A percentile compares a stretch with the other conserved stretches of the same genome.
phyloP scores from a whole-genome alignment of 2,797 vertebrate species.

The Paramormyrops hopkinsi region DNA sequence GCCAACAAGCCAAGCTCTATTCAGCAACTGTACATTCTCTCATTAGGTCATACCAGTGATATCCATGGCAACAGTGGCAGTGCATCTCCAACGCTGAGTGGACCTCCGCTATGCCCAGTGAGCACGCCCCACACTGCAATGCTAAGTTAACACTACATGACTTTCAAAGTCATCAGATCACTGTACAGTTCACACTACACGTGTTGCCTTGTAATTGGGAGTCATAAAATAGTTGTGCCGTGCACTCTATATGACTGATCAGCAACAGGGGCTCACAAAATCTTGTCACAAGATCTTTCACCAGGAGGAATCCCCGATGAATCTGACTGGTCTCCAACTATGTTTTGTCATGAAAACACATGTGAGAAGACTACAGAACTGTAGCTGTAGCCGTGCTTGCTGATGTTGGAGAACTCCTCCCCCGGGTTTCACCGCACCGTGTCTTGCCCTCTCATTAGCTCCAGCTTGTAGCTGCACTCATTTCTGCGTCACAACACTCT shows the following conservation, averaged over 20 bases:
- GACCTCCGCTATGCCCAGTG: not conserved
- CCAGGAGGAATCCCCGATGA: not conserved
- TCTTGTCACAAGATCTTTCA: not conserved
- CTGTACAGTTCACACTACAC: not conserved
- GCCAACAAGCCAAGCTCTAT: not conserved
- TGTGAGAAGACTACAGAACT: not conserved
- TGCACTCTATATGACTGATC: not conserved
- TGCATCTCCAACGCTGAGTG: not conserved
- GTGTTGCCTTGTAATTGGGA: not conserved
- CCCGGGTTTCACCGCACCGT: not conserved
- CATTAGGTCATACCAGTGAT: not conserved
- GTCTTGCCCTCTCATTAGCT: not conserved
- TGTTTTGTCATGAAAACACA: not conserved
- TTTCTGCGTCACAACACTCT: not conserved
- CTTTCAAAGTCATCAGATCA: not conserved
- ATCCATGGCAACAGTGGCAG: not conserved
- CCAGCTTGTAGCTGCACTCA: not conserved
- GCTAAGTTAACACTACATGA: not conserved
- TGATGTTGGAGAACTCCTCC: not conserved
- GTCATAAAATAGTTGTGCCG: not conserved
- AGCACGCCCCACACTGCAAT: not conserved
- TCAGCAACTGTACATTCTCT: not conserved
- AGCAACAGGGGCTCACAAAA: not conserved
- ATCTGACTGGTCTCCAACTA: not conserved
- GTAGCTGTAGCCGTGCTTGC: not conserved